Evolutionary conservation across 2,113 vertebrate genomes (phyloP).

Genomic region (Enhydra lutris): DNA sequence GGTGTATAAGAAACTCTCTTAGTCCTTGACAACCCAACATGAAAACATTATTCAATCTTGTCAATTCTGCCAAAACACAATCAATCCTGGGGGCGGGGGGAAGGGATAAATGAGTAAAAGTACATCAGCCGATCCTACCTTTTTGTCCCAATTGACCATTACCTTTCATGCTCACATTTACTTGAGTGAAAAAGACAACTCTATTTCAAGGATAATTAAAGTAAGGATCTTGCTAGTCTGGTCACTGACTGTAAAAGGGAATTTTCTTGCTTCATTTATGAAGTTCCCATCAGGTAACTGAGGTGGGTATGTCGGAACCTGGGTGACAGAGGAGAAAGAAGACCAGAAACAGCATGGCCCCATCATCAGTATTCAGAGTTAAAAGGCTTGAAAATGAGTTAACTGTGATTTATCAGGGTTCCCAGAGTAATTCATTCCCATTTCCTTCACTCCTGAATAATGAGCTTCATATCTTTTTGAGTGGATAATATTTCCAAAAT

Average conservation of each 20-base stretch:
- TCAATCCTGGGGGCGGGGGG: not conserved
- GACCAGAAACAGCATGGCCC: not conserved
- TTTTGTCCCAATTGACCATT: not conserved
- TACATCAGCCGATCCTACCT: not conserved
- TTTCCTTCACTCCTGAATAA: slow-evolving; percentile 17
- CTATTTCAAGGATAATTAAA: not conserved
- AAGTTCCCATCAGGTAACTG: not conserved
- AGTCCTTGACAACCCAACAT: not conserved
- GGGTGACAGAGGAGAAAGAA: not conserved
- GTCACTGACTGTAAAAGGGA: not conserved
- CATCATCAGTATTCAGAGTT: not conserved
- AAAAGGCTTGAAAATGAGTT: not conserved
- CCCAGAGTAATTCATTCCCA: not conserved
- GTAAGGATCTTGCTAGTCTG: not conserved
- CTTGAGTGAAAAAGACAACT: not conserved
- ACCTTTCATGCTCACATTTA: not conserved
- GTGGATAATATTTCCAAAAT: not conserved
- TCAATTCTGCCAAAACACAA: not conserved
- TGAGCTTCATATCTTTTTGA: slow-evolving; percentile 19
- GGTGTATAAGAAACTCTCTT: not conserved
- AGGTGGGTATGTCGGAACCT: not conserved
- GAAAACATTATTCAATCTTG: not conserved
- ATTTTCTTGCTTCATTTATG: not conserved
- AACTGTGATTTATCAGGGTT: not conserved
- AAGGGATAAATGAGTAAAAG: not conserved